Conservation (phyloP, 2,113 vertebrate species). For the Heloderma charlesbogerti region DNA sequence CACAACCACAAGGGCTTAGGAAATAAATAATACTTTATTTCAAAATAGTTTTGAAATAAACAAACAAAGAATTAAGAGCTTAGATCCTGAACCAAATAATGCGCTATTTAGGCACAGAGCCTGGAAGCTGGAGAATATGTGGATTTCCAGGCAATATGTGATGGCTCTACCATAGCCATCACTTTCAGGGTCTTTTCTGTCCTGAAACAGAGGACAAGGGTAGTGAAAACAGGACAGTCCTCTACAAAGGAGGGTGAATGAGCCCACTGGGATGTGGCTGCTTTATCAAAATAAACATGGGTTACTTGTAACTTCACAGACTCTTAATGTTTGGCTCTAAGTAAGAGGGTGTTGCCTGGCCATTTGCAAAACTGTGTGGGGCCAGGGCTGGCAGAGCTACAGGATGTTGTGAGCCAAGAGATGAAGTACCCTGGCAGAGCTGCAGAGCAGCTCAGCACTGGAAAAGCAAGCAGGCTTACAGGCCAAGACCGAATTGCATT, state of each 20-base stretch:
- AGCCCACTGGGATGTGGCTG: background rate
- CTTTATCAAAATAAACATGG: background rate
- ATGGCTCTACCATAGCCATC: no score
- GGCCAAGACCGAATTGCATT: conserved; percentile 4
- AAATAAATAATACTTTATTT: no score
- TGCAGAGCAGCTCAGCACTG: background rate
- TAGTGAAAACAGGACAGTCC: background rate
- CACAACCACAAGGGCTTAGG: background rate
- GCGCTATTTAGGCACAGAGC: no score
- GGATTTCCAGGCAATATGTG: background rate
- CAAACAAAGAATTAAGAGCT: no score
- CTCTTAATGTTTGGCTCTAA: background rate
- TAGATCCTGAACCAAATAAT: no score
- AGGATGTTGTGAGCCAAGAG: background rate
- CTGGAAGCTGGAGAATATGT: background rate
- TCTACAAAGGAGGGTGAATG: background rate
- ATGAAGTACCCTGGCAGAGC: conserved; percentile 13
- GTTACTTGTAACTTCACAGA: background rate
- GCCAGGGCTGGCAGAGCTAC: background rate
- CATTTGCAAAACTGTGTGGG: conserved; percentile 1
- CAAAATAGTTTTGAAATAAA: no score
- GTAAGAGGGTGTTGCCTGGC: background rate
- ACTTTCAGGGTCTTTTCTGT: background rate
- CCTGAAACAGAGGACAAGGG: background rate
- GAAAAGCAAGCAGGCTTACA: background rate